Evolutionary conservation across 2,797 vertebrate species (phyloP).

Genomic region (Micropoecilia bifurca): DNA sequence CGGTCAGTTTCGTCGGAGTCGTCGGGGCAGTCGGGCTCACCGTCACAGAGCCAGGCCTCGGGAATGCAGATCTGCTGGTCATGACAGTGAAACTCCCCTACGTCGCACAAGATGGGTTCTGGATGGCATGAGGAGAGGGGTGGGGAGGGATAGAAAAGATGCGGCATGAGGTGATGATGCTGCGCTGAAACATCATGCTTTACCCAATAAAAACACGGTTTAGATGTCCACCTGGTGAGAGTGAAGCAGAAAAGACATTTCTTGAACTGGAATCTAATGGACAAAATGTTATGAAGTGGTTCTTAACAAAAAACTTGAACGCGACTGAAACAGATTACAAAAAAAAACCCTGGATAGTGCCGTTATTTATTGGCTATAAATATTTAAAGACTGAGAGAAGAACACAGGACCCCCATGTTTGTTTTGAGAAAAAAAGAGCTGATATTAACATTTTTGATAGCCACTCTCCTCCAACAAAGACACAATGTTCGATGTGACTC

Average conservation of each 20-base stretch:
- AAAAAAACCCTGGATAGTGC: neutral
- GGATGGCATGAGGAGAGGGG: slow-evolving; percentile 56
- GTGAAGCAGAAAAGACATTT: neutral
- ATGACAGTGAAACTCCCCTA: slow-evolving; percentile 92
- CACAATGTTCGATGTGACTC: slow-evolving; percentile 53
- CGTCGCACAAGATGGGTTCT: slow-evolving; percentile 88
- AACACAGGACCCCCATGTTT: slow-evolving; percentile 25
- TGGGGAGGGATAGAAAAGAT: slow-evolving; percentile 68
- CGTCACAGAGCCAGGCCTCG: slow-evolving; percentile 92
- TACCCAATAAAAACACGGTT: slow-evolving; percentile 29
- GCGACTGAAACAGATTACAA: slow-evolving; percentile 1
- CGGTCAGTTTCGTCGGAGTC: slow-evolving; percentile 88
- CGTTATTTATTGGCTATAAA: neutral
- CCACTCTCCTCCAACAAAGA: slow-evolving; percentile 65
- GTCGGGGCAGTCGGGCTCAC: slow-evolving; percentile 92
- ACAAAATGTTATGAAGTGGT: slow-evolving; percentile 13
- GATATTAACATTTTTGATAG: slow-evolving; percentile 59
- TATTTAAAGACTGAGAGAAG: slow-evolving; percentile 24
- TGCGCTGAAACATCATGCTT: slow-evolving; percentile 32
- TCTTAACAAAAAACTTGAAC: neutral
- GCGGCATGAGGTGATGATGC: slow-evolving; percentile 61
- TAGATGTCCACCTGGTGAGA: slow-evolving; percentile 17
- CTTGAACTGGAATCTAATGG: neutral
- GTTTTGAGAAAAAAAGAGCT: slow-evolving; percentile 15
- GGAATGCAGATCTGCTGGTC: slow-evolving; percentile 88